A percentile compares a stretch with the other conserved stretches of the same genome.
Evolutionary conservation across 2,797 vertebrate species (phyloP).

Genomic region (Liasis olivaceus): DNA sequence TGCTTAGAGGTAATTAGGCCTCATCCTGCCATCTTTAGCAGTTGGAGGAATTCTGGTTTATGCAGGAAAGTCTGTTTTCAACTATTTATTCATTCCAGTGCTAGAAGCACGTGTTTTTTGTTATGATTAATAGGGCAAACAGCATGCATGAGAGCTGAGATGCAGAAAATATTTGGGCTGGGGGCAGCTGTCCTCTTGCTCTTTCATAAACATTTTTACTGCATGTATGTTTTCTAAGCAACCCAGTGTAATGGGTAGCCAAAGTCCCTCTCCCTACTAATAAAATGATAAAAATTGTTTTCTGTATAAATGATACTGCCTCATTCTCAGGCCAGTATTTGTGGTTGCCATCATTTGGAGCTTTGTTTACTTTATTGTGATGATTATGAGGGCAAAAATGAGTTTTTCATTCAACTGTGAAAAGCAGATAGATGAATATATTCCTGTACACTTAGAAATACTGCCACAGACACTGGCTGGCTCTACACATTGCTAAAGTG

Average conservation of each 20-base stretch:
- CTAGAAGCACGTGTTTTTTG: background rate
- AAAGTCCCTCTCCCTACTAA: background rate
- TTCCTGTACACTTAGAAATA: background rate
- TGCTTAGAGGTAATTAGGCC: background rate
- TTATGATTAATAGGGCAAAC: background rate
- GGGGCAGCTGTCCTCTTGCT: background rate
- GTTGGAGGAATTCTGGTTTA: background rate
- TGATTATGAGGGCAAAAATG: background rate
- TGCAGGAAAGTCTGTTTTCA: background rate
- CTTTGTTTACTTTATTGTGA: background rate
- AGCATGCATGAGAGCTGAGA: background rate
- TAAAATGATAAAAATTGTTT: background rate
- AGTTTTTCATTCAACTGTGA: background rate
- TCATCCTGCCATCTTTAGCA: background rate
- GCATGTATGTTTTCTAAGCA: background rate
- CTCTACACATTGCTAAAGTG: background rate
- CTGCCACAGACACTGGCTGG: no score
- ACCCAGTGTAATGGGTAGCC: background rate
- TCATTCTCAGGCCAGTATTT: slow-evolving; percentile 3
- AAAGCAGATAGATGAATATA: background rate
- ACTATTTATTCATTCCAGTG: background rate
- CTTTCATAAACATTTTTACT: background rate
- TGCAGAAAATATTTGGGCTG: background rate
- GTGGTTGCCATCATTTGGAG: background rate
- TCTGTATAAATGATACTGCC: background rate